These are phyloP conservation scores for Piscicola geometra DNA, from an alignment of 2,888 invertebrate species.

Conservation along the genomic window DNA sequence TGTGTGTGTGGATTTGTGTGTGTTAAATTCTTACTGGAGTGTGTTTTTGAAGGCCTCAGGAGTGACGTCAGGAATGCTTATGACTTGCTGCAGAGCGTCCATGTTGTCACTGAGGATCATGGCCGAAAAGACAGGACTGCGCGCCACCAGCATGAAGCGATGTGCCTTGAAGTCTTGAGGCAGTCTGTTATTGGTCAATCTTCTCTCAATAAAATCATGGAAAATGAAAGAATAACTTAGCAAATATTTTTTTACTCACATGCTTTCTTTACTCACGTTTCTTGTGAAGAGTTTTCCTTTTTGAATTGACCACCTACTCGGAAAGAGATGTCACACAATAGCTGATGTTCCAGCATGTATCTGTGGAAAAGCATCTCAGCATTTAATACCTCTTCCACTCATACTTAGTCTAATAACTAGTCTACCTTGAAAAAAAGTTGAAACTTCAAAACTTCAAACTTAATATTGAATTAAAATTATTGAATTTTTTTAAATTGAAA, in stretches of 20 bases:
- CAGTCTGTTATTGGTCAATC: not conserved
- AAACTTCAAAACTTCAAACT: not conserved
- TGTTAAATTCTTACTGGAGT: slow-evolving; percentile 42
- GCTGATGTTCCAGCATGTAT: slow-evolving; percentile 42
- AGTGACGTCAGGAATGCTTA: slow-evolving; percentile 45
- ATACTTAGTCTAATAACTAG: too few species aligned
- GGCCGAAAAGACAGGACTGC: slow-evolving; percentile 39
- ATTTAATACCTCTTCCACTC: too few species aligned
- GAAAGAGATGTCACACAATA: slow-evolving; percentile 43
- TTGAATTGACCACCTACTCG: slow-evolving; percentile 39
- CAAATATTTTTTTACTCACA: too few species aligned
- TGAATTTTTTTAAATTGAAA: not conserved
- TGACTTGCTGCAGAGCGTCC: slow-evolving; percentile 14
- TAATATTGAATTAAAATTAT: not conserved
- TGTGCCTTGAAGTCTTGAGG: slow-evolving; percentile 38
- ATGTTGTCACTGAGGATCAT: slow-evolving; percentile 31
- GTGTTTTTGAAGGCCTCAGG: slow-evolving; percentile 43
- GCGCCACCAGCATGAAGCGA: slow-evolving; percentile 39
- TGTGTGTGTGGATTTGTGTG: too few species aligned
- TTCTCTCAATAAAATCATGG: too few species aligned
- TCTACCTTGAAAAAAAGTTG: too few species aligned
- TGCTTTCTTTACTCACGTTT: too few species aligned
- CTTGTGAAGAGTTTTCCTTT: too few species aligned
- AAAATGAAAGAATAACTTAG: too few species aligned
- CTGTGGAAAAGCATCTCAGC: slow-evolving; percentile 15